These are phyloP conservation scores for Tethea ocularis DNA, from an alignment of 2,888 invertebrate species.

Conservation along the genomic window DNA sequence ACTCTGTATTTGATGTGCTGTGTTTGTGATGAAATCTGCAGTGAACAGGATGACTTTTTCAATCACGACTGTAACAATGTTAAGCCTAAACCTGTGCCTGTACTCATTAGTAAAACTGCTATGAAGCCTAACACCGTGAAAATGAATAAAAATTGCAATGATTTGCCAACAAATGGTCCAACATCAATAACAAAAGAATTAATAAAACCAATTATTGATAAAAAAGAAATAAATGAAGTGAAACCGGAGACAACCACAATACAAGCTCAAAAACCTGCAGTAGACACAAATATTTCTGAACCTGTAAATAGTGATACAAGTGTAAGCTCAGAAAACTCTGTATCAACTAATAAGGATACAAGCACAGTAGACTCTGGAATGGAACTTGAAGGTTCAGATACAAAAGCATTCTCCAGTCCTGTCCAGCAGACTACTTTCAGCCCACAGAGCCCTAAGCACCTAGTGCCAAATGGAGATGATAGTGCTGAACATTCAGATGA, in stretches of 20 bases:
- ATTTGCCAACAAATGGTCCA: conserved; percentile 61
- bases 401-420: conserved; percentile 50
- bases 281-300: conserved; percentile 47
- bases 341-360: conserved; percentile 54
- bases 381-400: conserved; percentile 54
- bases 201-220: conserved; percentile 52
- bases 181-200: conserved; percentile 49
- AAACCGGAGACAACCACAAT: conserved; percentile 54
- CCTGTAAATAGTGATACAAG: conserved; percentile 58
- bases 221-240: conserved; percentile 54
- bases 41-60: conserved; percentile 89
- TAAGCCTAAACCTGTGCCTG: conserved; percentile 78
- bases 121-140: conserved; percentile 64
- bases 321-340: conserved; percentile 54
- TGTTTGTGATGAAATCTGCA: conserved; percentile 90
- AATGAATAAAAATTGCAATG: conserved; percentile 54
- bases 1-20: conserved; percentile 92
- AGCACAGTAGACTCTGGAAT: conserved; percentile 57
- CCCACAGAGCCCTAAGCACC: conserved; percentile 38
- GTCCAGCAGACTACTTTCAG: conserved; percentile 37
- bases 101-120: conserved; percentile 75
- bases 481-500: conserved; percentile 63
- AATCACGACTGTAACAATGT: conserved; percentile 87
- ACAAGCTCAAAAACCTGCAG: conserved; percentile 44
- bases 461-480: conserved; percentile 67